Conservation (phyloP, 1,140 invertebrate species). For the Drusus annulatus region DNA sequence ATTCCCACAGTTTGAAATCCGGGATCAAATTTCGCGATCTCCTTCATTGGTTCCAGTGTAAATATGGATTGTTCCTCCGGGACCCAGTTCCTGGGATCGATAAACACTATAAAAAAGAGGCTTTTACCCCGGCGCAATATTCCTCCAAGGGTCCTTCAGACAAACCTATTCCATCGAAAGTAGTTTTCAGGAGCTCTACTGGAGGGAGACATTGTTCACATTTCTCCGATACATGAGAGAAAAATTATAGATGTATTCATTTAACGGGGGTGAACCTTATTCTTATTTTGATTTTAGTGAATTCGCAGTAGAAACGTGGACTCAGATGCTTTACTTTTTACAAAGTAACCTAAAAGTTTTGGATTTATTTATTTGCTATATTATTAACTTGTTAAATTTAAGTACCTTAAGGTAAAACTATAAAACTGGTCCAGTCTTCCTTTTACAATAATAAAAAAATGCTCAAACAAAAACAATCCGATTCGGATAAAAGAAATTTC, state of each 20-base stretch:
- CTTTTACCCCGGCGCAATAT: not conserved
- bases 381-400: no score
- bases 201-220: not conserved
- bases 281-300: not conserved
- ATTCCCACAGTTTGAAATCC: not conserved
- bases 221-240: not conserved
- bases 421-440: no score
- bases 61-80: conserved; percentile 31
- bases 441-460: no score
- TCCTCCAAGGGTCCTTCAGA: not conserved
- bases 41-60: conserved; percentile 17
- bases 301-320: no score
- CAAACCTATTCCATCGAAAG: not conserved
- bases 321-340: no score
- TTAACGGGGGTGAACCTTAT: not conserved
- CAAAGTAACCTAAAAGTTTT: no score
- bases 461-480: no score
- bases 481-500: no score
- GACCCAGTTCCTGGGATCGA: conserved; percentile 9
- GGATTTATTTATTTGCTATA: no score
- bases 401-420: no score
- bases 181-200: not conserved
- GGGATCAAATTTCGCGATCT: not conserved
- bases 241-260: not conserved
- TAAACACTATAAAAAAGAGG: conserved; percentile 5